Evolutionary conservation across 2,797 vertebrate species (phyloP).

Genomic region (Silurus aristotelis): DNA sequence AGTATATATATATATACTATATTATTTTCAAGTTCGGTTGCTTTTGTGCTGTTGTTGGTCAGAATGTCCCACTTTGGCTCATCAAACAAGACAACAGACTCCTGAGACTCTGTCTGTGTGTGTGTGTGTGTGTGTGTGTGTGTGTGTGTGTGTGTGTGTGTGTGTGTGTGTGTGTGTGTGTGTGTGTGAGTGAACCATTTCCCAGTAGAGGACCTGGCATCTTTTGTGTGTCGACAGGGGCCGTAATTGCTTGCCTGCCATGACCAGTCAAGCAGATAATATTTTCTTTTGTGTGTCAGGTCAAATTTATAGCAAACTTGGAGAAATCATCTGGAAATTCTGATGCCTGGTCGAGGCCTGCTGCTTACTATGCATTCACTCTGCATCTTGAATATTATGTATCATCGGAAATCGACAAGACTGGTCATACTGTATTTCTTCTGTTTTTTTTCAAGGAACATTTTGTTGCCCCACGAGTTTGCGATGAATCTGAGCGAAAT

Average conservation of each 20-base stretch:
- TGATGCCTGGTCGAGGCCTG: conserved; percentile 4
- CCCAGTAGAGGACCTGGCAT: conserved; percentile 47
- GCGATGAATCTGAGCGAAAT: no score
- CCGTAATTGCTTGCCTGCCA: conserved; percentile 55
- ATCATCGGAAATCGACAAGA: background rate
- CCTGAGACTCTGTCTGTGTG: conserved; percentile 27
- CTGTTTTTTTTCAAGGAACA: background rate
- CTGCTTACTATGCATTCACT: background rate
- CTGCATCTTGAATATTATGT: background rate
- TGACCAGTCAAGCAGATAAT: conserved; percentile 54
- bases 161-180: conserved; percentile 27
- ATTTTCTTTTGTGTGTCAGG: conserved; percentile 58
- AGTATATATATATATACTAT: no score
- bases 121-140: conserved; percentile 5
- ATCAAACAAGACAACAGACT: conserved; percentile 30
- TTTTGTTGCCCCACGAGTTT: background rate
- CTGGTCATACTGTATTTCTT: background rate
- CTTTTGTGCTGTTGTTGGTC: conserved; percentile 35
- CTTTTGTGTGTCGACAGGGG: conserved; percentile 47
- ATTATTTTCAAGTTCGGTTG: background rate
- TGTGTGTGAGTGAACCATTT: background rate
- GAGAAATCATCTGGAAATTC: conserved; percentile 46
- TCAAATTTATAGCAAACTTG: conserved; percentile 53
- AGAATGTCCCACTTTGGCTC: conserved; percentile 16
- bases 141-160: conserved; percentile 9